These are phyloP conservation scores for Megamerina dolium DNA, from an alignment of 2,888 invertebrate species.

Conservation along the genomic window DNA sequence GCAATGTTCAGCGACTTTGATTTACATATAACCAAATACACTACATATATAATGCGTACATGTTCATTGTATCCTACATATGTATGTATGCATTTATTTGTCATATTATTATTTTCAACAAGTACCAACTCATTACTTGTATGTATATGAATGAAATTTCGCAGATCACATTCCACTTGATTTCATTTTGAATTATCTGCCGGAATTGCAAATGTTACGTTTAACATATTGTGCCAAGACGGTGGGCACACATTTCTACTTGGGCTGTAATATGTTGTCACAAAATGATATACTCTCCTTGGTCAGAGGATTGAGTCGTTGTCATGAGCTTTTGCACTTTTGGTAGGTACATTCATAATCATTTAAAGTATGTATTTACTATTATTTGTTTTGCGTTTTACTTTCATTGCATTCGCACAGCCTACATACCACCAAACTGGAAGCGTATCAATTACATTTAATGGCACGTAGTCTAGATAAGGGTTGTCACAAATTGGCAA, in stretches of 20 bases:
- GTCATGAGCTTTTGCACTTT: slow-evolving; percentile 42
- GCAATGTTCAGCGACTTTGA: not conserved
- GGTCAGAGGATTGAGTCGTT: slow-evolving; percentile 40
- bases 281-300: slow-evolving; percentile 38
- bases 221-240: slow-evolving; percentile 47
- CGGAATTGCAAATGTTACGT: slow-evolving; percentile 42
- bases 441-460: slow-evolving; percentile 39
- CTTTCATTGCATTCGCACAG: slow-evolving; percentile 21
- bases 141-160: not conserved
- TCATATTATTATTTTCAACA: not conserved
- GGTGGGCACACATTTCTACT: slow-evolving; percentile 42
- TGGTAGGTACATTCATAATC: slow-evolving; percentile 28
- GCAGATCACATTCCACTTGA: slow-evolving; percentile 50
- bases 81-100: slow-evolving; percentile 13
- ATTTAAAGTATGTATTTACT: not conserved
- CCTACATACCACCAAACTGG: slow-evolving; percentile 43
- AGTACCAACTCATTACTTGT: not conserved
- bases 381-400: not conserved
- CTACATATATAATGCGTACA: too few relatives aligned
- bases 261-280: slow-evolving; percentile 45
- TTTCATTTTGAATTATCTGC: slow-evolving; percentile 45
- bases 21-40: not conserved
- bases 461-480: slow-evolving; percentile 44
- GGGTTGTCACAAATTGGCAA: slow-evolving; percentile 40
- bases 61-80: too few relatives aligned